phyloP scores from a whole-genome alignment of 2,797 vertebrate species.

The Scarus forsteni region DNA sequence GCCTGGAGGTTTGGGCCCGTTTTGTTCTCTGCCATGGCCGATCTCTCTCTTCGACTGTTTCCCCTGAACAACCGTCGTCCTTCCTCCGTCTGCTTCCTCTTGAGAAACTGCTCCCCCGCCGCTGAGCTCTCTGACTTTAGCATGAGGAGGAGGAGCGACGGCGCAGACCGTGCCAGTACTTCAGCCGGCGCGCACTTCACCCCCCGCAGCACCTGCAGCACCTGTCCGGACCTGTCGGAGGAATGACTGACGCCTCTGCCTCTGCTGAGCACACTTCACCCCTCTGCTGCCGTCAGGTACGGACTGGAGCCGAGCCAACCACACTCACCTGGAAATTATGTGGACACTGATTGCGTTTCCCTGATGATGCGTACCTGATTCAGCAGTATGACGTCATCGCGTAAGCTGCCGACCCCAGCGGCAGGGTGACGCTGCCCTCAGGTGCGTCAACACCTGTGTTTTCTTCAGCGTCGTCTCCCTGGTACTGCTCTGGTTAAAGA shows the following conservation, averaged over 20 bases:
- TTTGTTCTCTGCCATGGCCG: constrained; percentile 91
- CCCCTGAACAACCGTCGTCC: constrained; percentile 1
- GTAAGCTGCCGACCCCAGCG: neutral
- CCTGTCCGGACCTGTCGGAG: constrained; percentile 46
- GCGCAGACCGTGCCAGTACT: neutral
- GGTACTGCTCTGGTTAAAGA: too few relatives aligned
- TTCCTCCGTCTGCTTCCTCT: constrained; percentile 46
- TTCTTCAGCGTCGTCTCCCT: neutral
- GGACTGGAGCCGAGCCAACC: neutral
- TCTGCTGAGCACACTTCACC: neutral
- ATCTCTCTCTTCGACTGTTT: neutral
- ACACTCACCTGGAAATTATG: constrained; percentile 62
- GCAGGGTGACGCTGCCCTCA: constrained; percentile 14
- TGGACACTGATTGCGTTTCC: constrained; percentile 31
- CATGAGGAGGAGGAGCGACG: constrained; percentile 64
- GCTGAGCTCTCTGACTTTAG: neutral
- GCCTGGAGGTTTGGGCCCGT: constrained; percentile 84
- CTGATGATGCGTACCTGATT: constrained; percentile 32
- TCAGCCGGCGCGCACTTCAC: too few relatives aligned
- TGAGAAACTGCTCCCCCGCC: neutral
- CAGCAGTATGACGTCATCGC: constrained; percentile 25
- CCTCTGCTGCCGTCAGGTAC: neutral
- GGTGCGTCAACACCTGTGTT: too few relatives aligned
- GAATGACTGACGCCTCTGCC: neutral
- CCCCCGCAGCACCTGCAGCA: neutral